A percentile compares a stretch with the other conserved stretches of the same genome.
These are phyloP conservation scores for Strix uralensis DNA, from an alignment of 2,113 vertebrate genomes.

Conservation along the genomic window DNA sequence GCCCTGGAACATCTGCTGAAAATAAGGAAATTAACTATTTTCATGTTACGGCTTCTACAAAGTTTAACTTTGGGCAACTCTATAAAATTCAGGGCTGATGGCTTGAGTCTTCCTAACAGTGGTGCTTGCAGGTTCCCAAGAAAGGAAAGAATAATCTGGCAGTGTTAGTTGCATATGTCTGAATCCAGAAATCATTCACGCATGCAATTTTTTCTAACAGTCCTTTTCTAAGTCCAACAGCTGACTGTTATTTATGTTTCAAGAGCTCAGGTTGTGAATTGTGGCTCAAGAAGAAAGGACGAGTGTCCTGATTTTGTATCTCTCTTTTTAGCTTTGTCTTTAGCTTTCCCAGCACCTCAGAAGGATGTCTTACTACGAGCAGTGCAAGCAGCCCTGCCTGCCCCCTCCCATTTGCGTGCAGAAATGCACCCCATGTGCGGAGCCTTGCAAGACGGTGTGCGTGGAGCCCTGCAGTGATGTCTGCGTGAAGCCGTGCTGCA, in stretches of 20 bases:
- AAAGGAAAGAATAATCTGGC: not conserved
- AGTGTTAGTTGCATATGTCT: fast-evolving
- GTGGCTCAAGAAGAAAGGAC: fast-evolving
- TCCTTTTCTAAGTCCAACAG: not conserved
- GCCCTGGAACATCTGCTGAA: fast-evolving
- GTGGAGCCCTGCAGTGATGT: not conserved
- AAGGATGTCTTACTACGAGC: slow-evolving; percentile 44
- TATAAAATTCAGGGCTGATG: not conserved
- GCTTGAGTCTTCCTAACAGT: not conserved
- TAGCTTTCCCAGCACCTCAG: not conserved
- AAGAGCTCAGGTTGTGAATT: not conserved
- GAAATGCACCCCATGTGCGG: not conserved
- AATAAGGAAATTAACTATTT: not conserved
- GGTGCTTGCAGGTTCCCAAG: not conserved
- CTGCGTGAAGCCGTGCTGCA: not conserved
- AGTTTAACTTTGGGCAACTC: not conserved
- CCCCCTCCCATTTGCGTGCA: not conserved
- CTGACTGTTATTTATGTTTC: not conserved
- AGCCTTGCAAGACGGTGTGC: not conserved
- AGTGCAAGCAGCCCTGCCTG: slow-evolving; percentile 65
- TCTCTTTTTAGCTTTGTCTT: not conserved
- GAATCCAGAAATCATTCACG: not conserved
- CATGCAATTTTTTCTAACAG: not conserved
- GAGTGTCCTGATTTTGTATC: fast-evolving
- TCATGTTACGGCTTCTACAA: fast-evolving